These are phyloP conservation scores for Rhabditoides inermis DNA, from an alignment of 2,888 invertebrate species.

Conservation along the genomic window DNA sequence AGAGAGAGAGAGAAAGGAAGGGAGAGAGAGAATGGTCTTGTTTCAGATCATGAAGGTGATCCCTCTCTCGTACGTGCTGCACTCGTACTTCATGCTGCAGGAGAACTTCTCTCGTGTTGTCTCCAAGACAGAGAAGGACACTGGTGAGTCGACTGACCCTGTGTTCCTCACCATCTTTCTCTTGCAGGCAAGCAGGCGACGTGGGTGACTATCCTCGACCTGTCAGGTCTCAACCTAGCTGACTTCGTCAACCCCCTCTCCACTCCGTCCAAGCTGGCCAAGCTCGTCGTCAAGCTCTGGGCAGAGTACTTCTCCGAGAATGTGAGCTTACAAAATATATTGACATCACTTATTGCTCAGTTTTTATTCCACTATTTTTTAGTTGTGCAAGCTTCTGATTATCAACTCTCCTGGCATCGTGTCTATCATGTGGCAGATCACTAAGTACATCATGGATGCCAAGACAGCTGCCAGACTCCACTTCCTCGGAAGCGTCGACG, in stretches of 20 bases:
- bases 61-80: constrained; percentile 41
- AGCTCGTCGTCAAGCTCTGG: constrained; percentile 45
- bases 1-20: neutral
- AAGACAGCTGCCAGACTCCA: constrained; percentile 33
- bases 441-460: constrained; percentile 31
- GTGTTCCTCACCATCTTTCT: neutral
- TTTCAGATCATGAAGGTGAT: constrained; percentile 40
- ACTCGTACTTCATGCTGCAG: constrained; percentile 44
- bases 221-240: constrained; percentile 35
- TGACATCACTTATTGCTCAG: neutral
- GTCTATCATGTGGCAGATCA: constrained; percentile 42
- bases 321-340: constrained; percentile 14
- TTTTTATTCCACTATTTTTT: constrained; percentile 10
- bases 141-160: constrained; percentile 20
- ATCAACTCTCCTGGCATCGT: constrained; percentile 45
- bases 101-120: constrained; percentile 41
- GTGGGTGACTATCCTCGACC: constrained; percentile 26
- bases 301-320: constrained; percentile 46
- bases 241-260: constrained; percentile 46
- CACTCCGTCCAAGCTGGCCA: constrained; percentile 36
- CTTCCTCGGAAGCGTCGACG: constrained; percentile 33
- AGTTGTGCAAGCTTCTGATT: constrained; percentile 38
- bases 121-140: constrained; percentile 33
- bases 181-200: neutral
- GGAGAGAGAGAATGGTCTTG: neutral